phyloP scores from a whole-genome alignment of 2,113 vertebrate species.

The Papio anubis region DNA sequence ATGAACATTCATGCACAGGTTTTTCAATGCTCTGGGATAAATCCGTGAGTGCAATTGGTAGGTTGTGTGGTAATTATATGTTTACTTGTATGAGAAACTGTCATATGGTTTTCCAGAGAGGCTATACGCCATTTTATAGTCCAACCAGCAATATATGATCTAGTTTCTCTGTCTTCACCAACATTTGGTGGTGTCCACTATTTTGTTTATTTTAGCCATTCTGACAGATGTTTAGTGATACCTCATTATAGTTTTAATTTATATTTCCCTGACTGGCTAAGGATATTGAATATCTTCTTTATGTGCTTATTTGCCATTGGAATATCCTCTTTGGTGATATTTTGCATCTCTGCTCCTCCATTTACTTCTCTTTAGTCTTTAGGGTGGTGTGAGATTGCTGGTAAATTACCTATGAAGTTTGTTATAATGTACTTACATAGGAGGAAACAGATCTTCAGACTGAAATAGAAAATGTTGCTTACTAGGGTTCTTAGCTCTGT shows the following conservation, averaged over 20 bases:
- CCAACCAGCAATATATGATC: background rate
- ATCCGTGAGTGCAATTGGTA: background rate
- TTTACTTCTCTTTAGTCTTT: background rate
- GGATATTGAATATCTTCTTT: background rate
- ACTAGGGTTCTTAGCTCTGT: background rate
- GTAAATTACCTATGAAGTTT: background rate
- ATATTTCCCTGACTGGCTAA: background rate
- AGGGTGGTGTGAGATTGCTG: background rate
- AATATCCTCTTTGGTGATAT: background rate
- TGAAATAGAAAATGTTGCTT: background rate
- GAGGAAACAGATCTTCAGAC: background rate
- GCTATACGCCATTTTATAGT: background rate
- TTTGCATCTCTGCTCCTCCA: background rate
- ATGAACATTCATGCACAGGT: background rate
- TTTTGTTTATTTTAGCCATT: background rate
- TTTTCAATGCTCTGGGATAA: slow-evolving; percentile 38
- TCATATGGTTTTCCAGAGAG: background rate
- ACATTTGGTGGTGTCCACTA: background rate
- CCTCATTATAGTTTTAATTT: background rate
- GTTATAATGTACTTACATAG: background rate
- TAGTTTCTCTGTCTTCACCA: slow-evolving; percentile 35
- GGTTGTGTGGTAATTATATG: slow-evolving; percentile 2
- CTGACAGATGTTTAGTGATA: background rate
- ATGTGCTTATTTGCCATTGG: background rate
- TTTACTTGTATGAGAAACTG: slow-evolving; percentile 42